Conservation (phyloP, 2,888 invertebrate genomes). For the Dasypolia templi region DNA sequence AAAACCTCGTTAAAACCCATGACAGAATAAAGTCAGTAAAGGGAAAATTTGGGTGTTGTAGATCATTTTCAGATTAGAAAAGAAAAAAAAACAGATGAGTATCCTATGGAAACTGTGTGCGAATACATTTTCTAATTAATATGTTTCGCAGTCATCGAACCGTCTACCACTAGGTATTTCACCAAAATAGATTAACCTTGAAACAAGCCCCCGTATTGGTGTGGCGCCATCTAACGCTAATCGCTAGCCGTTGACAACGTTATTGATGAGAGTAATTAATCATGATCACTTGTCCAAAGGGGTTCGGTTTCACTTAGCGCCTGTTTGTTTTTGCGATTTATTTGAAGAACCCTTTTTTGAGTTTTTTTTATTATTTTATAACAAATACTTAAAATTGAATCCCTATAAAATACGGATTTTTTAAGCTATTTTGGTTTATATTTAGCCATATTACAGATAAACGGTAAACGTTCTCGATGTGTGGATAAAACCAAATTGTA, state of each 20-base stretch:
- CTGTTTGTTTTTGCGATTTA: slow-evolving; percentile 62
- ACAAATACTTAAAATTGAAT: not conserved
- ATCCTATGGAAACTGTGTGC: slow-evolving; percentile 16
- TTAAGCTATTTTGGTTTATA: too few relatives aligned
- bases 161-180: too few relatives aligned
- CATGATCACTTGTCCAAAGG: slow-evolving; percentile 68
- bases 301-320: slow-evolving; percentile 67
- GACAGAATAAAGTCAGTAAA: slow-evolving; percentile 16
- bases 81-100: slow-evolving; percentile 7
- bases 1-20: not conserved
- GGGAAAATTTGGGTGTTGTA: not conserved
- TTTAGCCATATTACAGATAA: too few relatives aligned
- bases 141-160: slow-evolving; percentile 1
- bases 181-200: slow-evolving; percentile 33
- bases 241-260: slow-evolving; percentile 63
- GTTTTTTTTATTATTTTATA: not conserved
- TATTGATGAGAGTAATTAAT: slow-evolving; percentile 71
- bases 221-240: slow-evolving; percentile 65
- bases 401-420: not conserved
- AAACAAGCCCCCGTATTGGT: slow-evolving; percentile 29
- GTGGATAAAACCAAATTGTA: too few relatives aligned
- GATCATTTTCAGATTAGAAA: slow-evolving; percentile 25
- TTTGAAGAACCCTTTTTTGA: slow-evolving; percentile 41
- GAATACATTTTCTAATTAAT: slow-evolving; percentile 47
- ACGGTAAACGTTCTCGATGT: too few relatives aligned